These are phyloP conservation scores for Bufo bufo DNA, from an alignment of 2,113 vertebrate species.

Conservation along the genomic window DNA sequence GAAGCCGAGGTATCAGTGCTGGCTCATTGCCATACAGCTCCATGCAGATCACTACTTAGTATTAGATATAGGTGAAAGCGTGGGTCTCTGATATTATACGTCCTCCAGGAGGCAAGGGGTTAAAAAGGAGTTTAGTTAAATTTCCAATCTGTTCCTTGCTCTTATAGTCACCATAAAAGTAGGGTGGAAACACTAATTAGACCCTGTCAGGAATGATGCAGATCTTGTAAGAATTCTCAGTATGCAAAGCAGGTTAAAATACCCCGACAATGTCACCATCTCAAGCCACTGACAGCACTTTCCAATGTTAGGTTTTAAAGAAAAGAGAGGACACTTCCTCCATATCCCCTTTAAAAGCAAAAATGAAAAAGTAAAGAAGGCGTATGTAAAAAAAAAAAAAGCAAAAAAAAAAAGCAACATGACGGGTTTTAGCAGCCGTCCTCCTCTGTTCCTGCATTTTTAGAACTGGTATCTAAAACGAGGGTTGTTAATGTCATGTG, in stretches of 20 bases:
- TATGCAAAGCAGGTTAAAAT: conserved; percentile 74
- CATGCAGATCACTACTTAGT: background rate
- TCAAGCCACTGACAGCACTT: conserved; percentile 61
- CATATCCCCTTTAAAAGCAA: conserved; percentile 8
- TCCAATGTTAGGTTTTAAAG: conserved; percentile 68
- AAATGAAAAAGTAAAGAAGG: background rate
- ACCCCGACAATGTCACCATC: conserved; percentile 60
- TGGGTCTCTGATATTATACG: background rate
- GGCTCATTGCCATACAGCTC: background rate
- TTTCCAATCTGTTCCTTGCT: conserved; percentile 66
- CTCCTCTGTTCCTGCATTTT: conserved; percentile 29
- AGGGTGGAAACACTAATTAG: conserved; percentile 77
- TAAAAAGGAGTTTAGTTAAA: conserved; percentile 73
- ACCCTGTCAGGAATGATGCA: conserved; percentile 74
- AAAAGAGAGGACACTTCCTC: conserved; percentile 51
- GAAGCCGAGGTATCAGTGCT: background rate
- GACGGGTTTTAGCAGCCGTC: background rate
- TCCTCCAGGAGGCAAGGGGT: conserved; percentile 25
- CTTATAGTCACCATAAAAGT: conserved; percentile 69
- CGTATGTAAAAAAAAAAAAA: conserved; percentile 8
- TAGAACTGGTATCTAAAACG: conserved; percentile 48
- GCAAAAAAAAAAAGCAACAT: background rate
- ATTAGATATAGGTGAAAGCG: background rate
- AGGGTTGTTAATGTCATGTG: conserved; percentile 44
- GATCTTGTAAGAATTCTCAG: conserved; percentile 71